Percentiles rank a stretch among this genome's conserved stretches.
phyloP scores from a whole-genome alignment of 2,888 invertebrate species.

The Amiota minor region DNA sequence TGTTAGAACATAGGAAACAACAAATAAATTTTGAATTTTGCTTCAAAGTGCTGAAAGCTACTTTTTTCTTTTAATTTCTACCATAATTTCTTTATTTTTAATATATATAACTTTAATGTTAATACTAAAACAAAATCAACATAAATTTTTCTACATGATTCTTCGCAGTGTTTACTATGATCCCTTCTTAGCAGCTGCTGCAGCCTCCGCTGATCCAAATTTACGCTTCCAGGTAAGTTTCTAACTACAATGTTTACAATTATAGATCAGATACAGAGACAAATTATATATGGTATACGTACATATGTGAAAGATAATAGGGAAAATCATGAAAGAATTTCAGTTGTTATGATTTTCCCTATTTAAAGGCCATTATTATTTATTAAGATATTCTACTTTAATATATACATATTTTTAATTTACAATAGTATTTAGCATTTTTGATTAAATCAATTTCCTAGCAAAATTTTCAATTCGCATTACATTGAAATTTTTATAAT shows the following conservation, averaged over 20 bases:
- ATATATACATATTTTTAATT: constrained; percentile 4
- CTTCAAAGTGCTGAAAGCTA: constrained; percentile 66
- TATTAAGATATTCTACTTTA: not conserved
- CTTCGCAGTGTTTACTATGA: constrained; percentile 90
- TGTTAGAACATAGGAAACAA: constrained; percentile 24
- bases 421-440: not conserved
- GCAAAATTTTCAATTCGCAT: constrained; percentile 6
- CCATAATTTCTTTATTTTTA: constrained; percentile 37
- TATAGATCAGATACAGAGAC: not conserved
- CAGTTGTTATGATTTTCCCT: not conserved
- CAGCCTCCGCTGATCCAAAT: constrained; percentile 87
- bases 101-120: not conserved
- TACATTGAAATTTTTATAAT: constrained; percentile 29
- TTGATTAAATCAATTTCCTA: constrained; percentile 13
- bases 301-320: not conserved
- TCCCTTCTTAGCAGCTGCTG: constrained; percentile 93
- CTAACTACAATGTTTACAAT: not conserved
- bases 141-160: constrained; percentile 32
- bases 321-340: not conserved
- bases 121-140: not conserved
- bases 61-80: not conserved
- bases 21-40: constrained; percentile 68
- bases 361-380: not conserved
- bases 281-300: not conserved
- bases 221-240: constrained; percentile 90